phyloP scores from a whole-genome alignment of 2,113 vertebrate species.

The Urocynchramus pylzowi region DNA sequence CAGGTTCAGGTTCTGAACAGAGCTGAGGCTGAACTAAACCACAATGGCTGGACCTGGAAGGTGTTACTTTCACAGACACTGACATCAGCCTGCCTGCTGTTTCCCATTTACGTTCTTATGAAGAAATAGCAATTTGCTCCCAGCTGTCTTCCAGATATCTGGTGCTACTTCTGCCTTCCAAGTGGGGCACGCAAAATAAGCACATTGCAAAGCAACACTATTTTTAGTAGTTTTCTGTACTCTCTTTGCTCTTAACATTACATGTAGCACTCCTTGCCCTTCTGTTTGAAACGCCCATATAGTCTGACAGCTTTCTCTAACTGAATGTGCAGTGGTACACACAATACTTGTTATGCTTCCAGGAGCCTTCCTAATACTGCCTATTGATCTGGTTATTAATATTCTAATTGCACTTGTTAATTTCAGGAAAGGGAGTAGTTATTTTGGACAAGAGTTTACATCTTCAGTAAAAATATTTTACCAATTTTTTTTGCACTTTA shows the following conservation, averaged over 20 bases:
- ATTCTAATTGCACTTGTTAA: background rate
- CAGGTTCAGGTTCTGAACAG: background rate
- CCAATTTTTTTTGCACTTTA: background rate
- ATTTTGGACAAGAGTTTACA: background rate
- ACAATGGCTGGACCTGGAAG: background rate
- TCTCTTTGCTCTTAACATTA: background rate
- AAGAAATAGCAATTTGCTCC: background rate
- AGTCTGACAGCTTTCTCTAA: background rate
- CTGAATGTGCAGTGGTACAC: background rate
- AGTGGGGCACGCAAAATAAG: background rate
- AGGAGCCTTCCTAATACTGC: background rate
- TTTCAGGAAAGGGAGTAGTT: background rate
- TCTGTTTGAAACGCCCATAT: background rate
- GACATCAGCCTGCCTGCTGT: background rate
- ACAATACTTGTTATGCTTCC: background rate
- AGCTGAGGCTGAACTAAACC: background rate
- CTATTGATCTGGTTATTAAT: background rate
- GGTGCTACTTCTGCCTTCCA: background rate
- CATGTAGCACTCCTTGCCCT: background rate
- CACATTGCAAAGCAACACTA: background rate
- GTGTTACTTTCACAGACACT: background rate
- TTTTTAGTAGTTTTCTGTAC: background rate
- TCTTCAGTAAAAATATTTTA: background rate
- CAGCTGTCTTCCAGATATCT: background rate
- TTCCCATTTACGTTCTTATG: background rate